phyloP scores from a whole-genome alignment of 2,888 invertebrate genomes.

The Mongoloraphidia duomilia region DNA sequence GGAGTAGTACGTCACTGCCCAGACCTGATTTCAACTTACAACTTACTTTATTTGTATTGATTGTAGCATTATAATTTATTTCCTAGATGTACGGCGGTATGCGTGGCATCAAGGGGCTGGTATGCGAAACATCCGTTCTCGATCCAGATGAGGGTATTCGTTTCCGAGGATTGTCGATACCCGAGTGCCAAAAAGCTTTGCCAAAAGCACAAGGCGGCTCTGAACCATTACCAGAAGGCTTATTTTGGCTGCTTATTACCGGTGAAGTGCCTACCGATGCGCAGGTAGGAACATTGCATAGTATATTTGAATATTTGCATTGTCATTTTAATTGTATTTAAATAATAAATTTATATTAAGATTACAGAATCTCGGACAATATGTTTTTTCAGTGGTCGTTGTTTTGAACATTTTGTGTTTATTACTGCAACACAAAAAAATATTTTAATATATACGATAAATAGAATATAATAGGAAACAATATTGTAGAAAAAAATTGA shows the following conservation, averaged over 20 bases:
- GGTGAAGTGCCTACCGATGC: conserved; percentile 73
- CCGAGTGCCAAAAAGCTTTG: conserved; percentile 77
- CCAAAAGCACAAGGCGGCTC: conserved; percentile 68
- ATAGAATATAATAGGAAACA: too few species aligned
- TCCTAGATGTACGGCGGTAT: conserved; percentile 82
- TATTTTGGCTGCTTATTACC: conserved; percentile 87
- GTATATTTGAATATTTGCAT: not conserved
- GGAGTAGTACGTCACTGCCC: not conserved
- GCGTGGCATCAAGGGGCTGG: conserved; percentile 88
- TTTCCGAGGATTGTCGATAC: conserved; percentile 86
- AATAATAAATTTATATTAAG: too few species aligned
- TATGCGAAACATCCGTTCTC: conserved; percentile 88
- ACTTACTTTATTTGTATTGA: not conserved
- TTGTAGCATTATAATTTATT: not conserved
- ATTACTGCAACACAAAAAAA: too few species aligned
- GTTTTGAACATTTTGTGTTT: too few species aligned
- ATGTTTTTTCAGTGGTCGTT: too few species aligned
- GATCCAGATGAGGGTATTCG: conserved; percentile 93
- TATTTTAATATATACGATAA: too few species aligned
- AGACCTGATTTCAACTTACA: not conserved
- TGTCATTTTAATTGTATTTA: not conserved
- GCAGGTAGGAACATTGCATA: conserved; percentile 42
- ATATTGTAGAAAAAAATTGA: too few species aligned
- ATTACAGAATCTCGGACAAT: too few species aligned
- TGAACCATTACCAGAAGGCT: conserved; percentile 83